Conservation (phyloP, 2,113 vertebrate species). For the Motacilla tschutschensis region DNA sequence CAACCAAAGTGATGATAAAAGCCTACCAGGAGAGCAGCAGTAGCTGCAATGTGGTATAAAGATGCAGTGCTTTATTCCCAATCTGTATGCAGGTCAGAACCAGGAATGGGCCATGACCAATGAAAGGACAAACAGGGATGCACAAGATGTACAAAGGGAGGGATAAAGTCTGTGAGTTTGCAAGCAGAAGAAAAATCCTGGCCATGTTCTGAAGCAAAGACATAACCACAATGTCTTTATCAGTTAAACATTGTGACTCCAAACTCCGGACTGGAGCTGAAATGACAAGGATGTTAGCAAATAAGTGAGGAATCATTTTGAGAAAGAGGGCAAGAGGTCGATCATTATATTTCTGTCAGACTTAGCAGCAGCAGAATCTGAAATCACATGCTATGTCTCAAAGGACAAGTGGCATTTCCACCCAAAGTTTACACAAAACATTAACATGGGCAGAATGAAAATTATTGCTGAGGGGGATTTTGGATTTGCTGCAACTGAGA, state of each 20-base stretch:
- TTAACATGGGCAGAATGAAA: background rate
- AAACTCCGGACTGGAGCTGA: background rate
- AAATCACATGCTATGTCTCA: background rate
- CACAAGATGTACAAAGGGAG: background rate
- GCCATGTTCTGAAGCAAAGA: background rate
- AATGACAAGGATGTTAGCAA: background rate
- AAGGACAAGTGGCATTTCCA: background rate
- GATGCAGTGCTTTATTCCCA: background rate
- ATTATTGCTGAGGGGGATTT: background rate
- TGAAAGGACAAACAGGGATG: background rate
- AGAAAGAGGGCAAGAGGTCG: background rate
- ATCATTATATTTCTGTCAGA: background rate
- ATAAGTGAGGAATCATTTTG: background rate
- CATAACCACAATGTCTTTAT: background rate
- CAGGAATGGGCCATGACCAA: background rate
- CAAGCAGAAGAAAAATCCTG: background rate
- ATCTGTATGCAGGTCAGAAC: background rate
- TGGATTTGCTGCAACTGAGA: constrained; percentile 22
- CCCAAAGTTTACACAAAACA: constrained; percentile 9
- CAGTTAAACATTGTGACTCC: background rate
- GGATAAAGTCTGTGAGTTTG: background rate
- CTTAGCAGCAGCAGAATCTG: background rate
- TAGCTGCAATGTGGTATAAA: background rate
- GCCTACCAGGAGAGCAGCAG: background rate
- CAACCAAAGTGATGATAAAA: background rate